Conservation (phyloP, 2,888 invertebrate genomes). For the Idaea aversata region DNA sequence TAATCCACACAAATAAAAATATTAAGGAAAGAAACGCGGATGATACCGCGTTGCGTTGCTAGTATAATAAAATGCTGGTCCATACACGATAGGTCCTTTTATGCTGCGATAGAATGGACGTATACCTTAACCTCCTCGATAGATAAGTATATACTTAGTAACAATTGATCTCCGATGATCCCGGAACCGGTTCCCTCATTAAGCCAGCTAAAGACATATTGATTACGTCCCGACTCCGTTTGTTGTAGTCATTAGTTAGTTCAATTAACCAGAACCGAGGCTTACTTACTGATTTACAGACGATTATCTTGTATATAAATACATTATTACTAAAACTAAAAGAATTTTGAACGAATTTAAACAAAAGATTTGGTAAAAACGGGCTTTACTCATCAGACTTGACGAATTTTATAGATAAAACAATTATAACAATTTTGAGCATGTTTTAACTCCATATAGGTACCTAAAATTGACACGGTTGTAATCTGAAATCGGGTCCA, state of each 20-base stretch:
- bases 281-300: neutral
- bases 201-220: conserved; percentile 22
- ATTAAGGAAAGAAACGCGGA: too few relatives aligned
- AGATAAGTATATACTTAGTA: neutral
- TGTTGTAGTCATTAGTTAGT: conserved; percentile 22
- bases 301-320: neutral
- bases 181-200: conserved; percentile 13
- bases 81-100: too few relatives aligned
- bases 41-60: too few relatives aligned
- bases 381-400: too few relatives aligned
- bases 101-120: neutral
- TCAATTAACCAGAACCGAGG: conserved; percentile 15
- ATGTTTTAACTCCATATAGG: too few relatives aligned
- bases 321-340: neutral
- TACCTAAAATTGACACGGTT: too few relatives aligned
- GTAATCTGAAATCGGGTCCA: too few relatives aligned
- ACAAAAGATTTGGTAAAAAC: too few relatives aligned
- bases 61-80: too few relatives aligned
- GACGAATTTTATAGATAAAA: too few relatives aligned
- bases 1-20: too few relatives aligned
- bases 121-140: neutral
- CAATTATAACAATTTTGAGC: too few relatives aligned
- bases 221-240: conserved; percentile 20
- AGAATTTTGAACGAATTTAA: neutral
- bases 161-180: conserved; percentile 3